Conservation (phyloP, 2,113 vertebrate species). For the Sapayoa aenigma region DNA sequence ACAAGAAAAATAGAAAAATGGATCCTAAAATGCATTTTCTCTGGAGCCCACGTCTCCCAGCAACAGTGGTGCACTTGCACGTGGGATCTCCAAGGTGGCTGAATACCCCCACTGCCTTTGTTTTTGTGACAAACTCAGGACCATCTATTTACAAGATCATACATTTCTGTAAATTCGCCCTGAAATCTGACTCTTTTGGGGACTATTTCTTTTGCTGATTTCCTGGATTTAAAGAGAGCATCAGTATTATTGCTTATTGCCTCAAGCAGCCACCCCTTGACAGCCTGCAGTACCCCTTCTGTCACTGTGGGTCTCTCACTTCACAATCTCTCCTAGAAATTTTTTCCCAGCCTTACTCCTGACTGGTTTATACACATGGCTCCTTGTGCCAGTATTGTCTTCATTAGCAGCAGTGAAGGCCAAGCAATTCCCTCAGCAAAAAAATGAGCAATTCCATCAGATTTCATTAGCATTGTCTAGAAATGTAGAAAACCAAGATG, state of each 20-base stretch:
- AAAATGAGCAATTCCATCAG: background rate
- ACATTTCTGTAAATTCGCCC: background rate
- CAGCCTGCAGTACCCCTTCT: accelerated
- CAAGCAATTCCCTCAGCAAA: background rate
- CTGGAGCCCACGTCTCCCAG: background rate
- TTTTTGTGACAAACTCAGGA: background rate
- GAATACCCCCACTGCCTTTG: background rate
- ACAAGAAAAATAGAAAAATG: background rate
- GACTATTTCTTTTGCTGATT: background rate
- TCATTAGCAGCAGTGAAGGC: background rate
- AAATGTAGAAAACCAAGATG: background rate
- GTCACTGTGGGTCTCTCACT: background rate
- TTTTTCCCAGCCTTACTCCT: background rate
- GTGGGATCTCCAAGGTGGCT: background rate
- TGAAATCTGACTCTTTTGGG: background rate
- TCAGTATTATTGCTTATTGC: background rate
- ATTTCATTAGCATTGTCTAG: background rate
- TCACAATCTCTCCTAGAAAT: background rate
- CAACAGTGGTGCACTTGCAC: background rate
- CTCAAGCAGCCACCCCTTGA: background rate
- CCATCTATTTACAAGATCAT: background rate
- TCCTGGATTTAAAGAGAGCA: background rate
- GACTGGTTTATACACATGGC: background rate
- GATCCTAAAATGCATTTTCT: background rate
- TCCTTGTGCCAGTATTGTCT: background rate